These are phyloP conservation scores for Drosophila pallidifrons DNA, from an alignment of 1,140 invertebrate species.

Conservation along the genomic window DNA sequence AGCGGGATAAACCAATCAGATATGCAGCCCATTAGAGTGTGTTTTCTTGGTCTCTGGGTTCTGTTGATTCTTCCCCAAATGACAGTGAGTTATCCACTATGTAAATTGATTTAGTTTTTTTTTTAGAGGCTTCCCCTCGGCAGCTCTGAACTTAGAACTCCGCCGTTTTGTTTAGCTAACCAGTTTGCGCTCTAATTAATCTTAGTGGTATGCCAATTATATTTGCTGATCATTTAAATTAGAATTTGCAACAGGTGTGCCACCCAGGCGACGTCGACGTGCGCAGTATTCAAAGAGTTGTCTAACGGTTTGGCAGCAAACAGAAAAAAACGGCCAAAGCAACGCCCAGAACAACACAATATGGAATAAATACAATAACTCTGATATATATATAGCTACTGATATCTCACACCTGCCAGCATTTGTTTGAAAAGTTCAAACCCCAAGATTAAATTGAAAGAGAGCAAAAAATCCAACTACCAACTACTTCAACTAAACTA, in stretches of 20 bases:
- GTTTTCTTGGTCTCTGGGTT: not conserved
- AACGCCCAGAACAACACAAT: constrained; percentile 29
- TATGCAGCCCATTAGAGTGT: not conserved
- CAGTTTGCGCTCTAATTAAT: constrained; percentile 71
- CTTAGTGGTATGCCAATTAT: constrained; percentile 63
- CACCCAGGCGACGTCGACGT: constrained; percentile 23
- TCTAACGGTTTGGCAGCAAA: constrained; percentile 68
- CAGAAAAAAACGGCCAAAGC: constrained; percentile 5
- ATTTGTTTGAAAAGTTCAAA: constrained; percentile 64
- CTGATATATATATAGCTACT: constrained; percentile 25
- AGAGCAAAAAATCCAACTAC: not conserved
- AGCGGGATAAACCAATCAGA: not conserved
- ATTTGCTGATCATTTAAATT: constrained; percentile 71
- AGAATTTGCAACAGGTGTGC: constrained; percentile 75
- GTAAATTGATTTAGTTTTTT: constrained; percentile 39
- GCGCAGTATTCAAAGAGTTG: constrained; percentile 39
- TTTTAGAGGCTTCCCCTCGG: not conserved
- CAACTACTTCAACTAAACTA: not conserved
- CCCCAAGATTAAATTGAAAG: constrained; percentile 57
- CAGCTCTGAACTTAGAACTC: constrained; percentile 2
- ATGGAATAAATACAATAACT: not conserved
- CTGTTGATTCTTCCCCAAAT: constrained; percentile 1
- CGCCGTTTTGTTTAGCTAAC: constrained; percentile 33
- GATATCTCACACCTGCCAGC: constrained; percentile 37
- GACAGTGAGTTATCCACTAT: constrained; percentile 36